These are phyloP conservation scores for Chromoteleia sp. DNA, from an alignment of 2,888 invertebrate species.

Conservation along the genomic window DNA sequence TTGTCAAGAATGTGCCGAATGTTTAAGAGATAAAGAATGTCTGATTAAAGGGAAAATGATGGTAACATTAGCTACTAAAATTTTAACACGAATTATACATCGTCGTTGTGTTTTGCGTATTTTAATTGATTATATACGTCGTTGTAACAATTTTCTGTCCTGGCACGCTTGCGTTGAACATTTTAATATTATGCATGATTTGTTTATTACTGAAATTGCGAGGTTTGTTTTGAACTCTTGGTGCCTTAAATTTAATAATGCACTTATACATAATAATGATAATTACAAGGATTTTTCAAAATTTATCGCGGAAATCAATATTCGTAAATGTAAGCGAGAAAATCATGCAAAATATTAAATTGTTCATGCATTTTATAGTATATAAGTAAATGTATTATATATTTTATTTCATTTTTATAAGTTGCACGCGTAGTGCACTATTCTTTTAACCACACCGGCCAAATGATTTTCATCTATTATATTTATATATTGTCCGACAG, in stretches of 20 bases:
- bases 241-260: constrained; percentile 9
- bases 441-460: too few relatives aligned
- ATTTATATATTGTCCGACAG: too few relatives aligned
- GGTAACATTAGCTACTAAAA: background rate
- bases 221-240: constrained; percentile 5
- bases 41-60: constrained; percentile 7
- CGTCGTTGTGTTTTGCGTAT: constrained; percentile 4
- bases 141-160: background rate
- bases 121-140: constrained; percentile 7
- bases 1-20: too few relatives aligned
- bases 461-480: too few relatives aligned
- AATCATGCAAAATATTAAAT: too few relatives aligned
- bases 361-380: too few relatives aligned
- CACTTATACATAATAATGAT: background rate
- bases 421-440: too few relatives aligned
- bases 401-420: too few relatives aligned
- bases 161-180: constrained; percentile 10
- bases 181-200: constrained; percentile 14
- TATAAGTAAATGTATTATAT: too few relatives aligned
- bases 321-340: too few relatives aligned
- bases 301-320: background rate
- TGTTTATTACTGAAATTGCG: background rate
- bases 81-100: constrained; percentile 3
- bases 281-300: background rate
- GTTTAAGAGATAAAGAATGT: too few relatives aligned